Evolutionary conservation across 1,140 invertebrate genomes (phyloP), one percentile per base, ranked within the genome.

Genomic region (Drosophila burlai): DNA sequence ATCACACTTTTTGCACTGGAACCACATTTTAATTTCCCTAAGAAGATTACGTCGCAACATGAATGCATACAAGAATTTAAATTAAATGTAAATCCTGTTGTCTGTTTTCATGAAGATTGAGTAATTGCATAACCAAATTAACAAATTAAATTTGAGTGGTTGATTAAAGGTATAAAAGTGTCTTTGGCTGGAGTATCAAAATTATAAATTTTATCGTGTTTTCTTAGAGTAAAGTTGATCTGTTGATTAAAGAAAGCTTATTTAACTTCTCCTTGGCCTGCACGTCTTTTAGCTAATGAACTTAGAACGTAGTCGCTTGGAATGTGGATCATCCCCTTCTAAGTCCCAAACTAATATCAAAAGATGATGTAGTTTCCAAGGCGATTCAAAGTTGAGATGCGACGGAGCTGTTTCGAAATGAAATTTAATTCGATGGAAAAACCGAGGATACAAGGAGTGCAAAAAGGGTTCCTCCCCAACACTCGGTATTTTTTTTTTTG

Each of bases 351-450:
- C 64, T 52, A 65, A 26, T 31, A 26, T 3, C n/a, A 15, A 45
- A 24, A 31, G 21, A 31, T 43, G 43, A 16, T 21, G 3, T 18
- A 67, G 66, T 54, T 67, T 66, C 29, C 16, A 18, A 29, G 29
- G 34, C 15, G 18, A 31, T 13, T 15, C 13, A 31, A 47, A 47
- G 49, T 65, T 52, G 9, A 8, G 16, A 26, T 42, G 26, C 15
- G 8, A 18, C 34, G 31, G 8, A 54, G 55, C 50, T 66, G 43
- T 64, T 62, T 62, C 15, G 52, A 69, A 71, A 46, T 63, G 34
- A 67, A 87, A 47, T 64, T 74, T 68, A 77, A 80, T 80, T 66
- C 63, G 58, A 52, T 68, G 31, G 40, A 49, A 66, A 78, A 78
- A 34, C 10, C 16, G 10, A 38, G n/a, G 34, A n/a, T 29, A 45